Base-by-base conservation (phyloP, 2,797 vertebrate genomes). In the Lepus townsendii region DNA sequence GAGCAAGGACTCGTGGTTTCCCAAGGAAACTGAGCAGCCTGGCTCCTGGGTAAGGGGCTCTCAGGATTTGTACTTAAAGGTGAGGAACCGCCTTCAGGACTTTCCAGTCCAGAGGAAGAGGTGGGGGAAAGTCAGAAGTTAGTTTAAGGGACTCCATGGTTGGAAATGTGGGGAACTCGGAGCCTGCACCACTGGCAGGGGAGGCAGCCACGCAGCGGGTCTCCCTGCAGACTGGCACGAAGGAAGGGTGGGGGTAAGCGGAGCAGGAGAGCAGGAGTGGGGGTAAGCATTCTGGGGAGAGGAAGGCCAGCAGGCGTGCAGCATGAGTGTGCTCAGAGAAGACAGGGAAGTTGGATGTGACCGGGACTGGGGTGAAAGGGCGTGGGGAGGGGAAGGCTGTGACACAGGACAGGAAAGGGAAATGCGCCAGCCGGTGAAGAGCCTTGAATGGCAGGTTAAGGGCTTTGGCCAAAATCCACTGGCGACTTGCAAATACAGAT, bases 71-170 rank as follows among this genome's bases (percentile, higher is more conserved):
- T 47, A 47, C 42, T 47, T 47, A 69, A 88, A 66, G 87, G 77
- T 27, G 42, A 89, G 75, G 72, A 91, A 54, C 24, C 75, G 35
- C 69, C 26, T 84, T 91, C 22, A 80, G 72, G 80, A 93, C 65
- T n/a, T 94, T 91, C 24, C 24, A 38, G 73, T 72, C 14, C 52
- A 52, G 32, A 90, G 69, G 60, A 75, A 38, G 72, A 96, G 68
- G 57, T 32, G 42, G 66, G 16, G n/a, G 62, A 66, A 80, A 79
- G 77, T 95, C 27, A 47, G n/a, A 72, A 62, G 27, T 78, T 71
- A 77, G 30, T 91, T 63, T 85, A 68, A 91, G 79, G 80, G 65
- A 78, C 54, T 38, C 32, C 54, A 57, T 13, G 54, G 54, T 57
- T 52, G 57, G 75, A 32, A 30, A 60, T 52, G 26, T n/a, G 71